These are phyloP conservation scores for Tipula confusa DNA, from an alignment of 2,888 invertebrate genomes.

Conservation along the genomic window DNA sequence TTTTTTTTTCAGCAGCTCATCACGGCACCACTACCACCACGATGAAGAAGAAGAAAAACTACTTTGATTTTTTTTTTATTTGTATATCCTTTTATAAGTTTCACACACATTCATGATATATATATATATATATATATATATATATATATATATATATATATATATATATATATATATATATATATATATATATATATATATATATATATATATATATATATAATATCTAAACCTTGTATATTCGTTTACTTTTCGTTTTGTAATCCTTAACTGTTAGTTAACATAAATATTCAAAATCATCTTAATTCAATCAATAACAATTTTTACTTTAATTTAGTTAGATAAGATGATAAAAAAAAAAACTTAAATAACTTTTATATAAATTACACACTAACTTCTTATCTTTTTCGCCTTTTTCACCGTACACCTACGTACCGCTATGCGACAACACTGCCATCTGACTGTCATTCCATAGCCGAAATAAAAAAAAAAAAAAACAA, in stretches of 20 bases:
- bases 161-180: slow-evolving; percentile 4
- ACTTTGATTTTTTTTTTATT: slow-evolving; percentile 8
- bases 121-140: slow-evolving; percentile 25
- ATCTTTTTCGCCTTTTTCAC: slow-evolving; percentile 21
- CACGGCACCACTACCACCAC: not conserved
- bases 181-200: not conserved
- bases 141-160: slow-evolving; percentile 25
- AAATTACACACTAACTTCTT: slow-evolving; percentile 25
- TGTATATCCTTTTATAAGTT: slow-evolving; percentile 20
- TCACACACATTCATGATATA: not conserved
- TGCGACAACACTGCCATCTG: slow-evolving; percentile 30
- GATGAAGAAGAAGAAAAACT: not conserved
- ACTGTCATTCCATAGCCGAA: slow-evolving; percentile 15
- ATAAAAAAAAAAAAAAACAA: no score
- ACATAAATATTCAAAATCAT: not conserved
- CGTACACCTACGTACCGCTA: slow-evolving; percentile 32
- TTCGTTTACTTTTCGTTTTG: not conserved
- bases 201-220: not conserved
- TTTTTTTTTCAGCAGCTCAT: not conserved
- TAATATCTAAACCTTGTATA: not conserved
- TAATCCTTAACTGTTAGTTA: not conserved
- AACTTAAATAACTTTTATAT: not conserved
- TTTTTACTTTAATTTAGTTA: not conserved
- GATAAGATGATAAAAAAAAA: no score
- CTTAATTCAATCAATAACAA: not conserved